A percentile compares a stretch with the other conserved stretches of the same genome.
Conservation (phyloP, 1,140 invertebrate genomes). For the Pseudachorutes palmiensis region DNA sequence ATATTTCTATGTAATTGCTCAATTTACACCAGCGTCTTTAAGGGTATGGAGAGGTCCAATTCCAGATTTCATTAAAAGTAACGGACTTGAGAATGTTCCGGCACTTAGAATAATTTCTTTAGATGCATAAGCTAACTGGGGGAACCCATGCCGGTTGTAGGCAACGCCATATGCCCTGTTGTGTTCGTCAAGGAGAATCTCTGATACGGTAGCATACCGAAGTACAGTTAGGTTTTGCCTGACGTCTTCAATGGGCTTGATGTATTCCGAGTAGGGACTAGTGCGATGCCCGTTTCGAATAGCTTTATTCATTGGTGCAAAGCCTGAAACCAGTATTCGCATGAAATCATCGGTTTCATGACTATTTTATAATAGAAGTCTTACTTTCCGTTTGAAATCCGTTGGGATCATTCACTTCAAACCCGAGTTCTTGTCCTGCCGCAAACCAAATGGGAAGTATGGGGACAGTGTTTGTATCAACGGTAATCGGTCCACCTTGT, state of each 20-base stretch:
- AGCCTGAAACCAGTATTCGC: too few relatives aligned
- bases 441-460: too few relatives aligned
- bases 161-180: slow-evolving; percentile 13
- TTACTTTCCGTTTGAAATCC: too few relatives aligned
- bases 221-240: background rate
- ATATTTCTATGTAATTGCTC: too few relatives aligned
- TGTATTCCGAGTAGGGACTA: background rate
- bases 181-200: background rate
- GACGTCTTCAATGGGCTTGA: background rate
- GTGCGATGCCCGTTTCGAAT: background rate
- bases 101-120: slow-evolving; percentile 21
- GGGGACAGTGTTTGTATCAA: too few relatives aligned
- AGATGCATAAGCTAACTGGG: background rate
- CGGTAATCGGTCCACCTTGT: too few relatives aligned
- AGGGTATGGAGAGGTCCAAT: too few relatives aligned
- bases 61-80: slow-evolving; percentile 20
- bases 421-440: too few relatives aligned
- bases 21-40: too few relatives aligned
- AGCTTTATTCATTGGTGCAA: background rate
- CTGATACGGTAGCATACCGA: background rate
- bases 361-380: too few relatives aligned
- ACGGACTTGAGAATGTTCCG: background rate
- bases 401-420: too few relatives aligned
- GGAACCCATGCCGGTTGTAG: slow-evolving; percentile 6
- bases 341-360: too few relatives aligned